Base-by-base conservation (phyloP, 2,797 vertebrate species). In the Remorina albescens region DNA sequence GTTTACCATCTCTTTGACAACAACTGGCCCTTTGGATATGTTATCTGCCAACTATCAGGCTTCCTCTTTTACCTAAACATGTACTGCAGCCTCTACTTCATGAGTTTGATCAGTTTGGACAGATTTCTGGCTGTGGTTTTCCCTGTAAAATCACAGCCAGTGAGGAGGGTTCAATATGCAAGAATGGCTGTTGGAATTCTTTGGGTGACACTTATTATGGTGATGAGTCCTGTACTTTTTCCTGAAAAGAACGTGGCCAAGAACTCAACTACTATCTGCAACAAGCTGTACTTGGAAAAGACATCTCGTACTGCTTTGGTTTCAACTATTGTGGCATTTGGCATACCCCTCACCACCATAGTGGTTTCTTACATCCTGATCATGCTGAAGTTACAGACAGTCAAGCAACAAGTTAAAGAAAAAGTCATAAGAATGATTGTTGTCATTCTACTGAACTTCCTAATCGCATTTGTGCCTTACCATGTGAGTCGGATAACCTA, bases 21-120 rank as follows among this genome's bases (percentile, higher is more conserved):
- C 58, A 49, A 85, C 81, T 95, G 95, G 95, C 88, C 85, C 6
- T 89, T 95, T 39, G 94, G 93, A 5, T 65, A 85, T 25, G 34
- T 77, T 1, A 21, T 80, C 5, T 95, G 95, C 80, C 86, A 87
- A 4, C 15, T 94, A 8, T 83, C 86, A 13, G 92, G 93, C 57
- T 95, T 94, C 79, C 86, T 95, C 18, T 95, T 95, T 65, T 94
- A 93, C 67, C 64, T 95, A 1, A 95, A 95, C 85, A 90, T 95
- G 89, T 95, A 95, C 79, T 92, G 93, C 80, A 95, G 94, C 71
- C 78, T 95, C 32, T 95, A 91, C 60, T 67, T 95, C 13, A 94
- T 95, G 91, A 88, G 92, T 47, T 91, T 92, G 58, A 94, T 95
- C 70, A 93, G 94, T 65, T 67, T 95, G 18, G 93, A 95, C 71